Base-by-base conservation (phyloP, 2,797 vertebrate species). In the Melanotaenia boesemani region DNA sequence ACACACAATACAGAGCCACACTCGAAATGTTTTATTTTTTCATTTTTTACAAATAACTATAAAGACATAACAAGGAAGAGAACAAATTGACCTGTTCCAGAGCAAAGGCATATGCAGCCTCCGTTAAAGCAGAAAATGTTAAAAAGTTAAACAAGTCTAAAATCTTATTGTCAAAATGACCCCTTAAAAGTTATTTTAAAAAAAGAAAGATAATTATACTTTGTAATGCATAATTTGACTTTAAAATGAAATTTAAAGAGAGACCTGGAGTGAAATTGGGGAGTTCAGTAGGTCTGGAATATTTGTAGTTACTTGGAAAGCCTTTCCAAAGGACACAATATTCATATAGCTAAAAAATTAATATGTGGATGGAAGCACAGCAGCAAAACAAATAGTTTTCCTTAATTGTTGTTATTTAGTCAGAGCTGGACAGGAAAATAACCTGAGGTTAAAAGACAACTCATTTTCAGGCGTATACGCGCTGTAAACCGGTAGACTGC, bases 1-100 rank as follows among this genome's bases (percentile, higher is more conserved):
- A 52, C 76, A 88, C 64, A 85, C 72, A 70, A 86, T 79, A 76
- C 70, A 87, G 76, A 84, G 62, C 63, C 66, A 83, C 64, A 79
- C 72, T 78, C 28, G 76, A 89, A 86, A 90, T 68, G 39, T 39
- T 20, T 72, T 41, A 30, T 6, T 56, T 1, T 1, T 55, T 72
- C 13, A 22, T 67, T 30, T 69, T 78, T 75, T 76, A 79, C 55
- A 83, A 68, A 88, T 66, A 79, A 80, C 87, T 82, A 82, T 58
- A 91, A 89, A 88, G 59, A 82, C 10, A 0, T 69, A 80, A 76
- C 57, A 64, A 73, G 65, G 41, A 83, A 69, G 56, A 55, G 64
- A 77, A 74, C 39, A 81, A 83, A 78, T 67, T 78, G 57, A 79
- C 80, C 74, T 83, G 58, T 85, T 80, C n/a, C 36, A 70, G 58